A percentile compares a stretch with the other conserved stretches of the same genome.
Conservation (phyloP, 1,140 invertebrate species). For the Drosophila truncata region DNA sequence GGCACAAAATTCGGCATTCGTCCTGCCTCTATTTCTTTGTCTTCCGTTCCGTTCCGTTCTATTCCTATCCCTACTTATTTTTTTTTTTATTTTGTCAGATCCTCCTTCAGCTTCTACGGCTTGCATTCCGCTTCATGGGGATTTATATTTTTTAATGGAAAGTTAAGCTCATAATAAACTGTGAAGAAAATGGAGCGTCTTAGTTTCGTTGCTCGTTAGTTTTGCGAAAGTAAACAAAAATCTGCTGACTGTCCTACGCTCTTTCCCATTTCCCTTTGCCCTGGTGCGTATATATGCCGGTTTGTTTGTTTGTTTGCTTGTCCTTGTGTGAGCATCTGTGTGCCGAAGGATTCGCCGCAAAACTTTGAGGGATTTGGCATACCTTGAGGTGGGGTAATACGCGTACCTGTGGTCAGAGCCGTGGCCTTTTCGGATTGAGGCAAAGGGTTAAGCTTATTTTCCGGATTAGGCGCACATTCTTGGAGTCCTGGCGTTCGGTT, state of each 20-base stretch:
- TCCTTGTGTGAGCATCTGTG: slow-evolving; percentile 14
- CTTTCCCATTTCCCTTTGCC: not conserved
- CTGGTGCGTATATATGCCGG: no score
- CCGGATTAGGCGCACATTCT: slow-evolving; percentile 24
- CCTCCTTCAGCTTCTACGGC: slow-evolving; percentile 27
- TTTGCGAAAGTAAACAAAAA: slow-evolving; percentile 58
- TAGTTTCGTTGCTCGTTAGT: slow-evolving; percentile 65
- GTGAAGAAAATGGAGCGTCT: slow-evolving; percentile 77
- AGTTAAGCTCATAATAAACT: slow-evolving; percentile 83
- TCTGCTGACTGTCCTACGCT: slow-evolving; percentile 43
- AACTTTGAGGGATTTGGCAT: slow-evolving; percentile 47
- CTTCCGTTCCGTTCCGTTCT: slow-evolving; percentile 10
- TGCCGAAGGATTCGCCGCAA: slow-evolving; percentile 37
- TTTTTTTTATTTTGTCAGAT: slow-evolving; percentile 19
- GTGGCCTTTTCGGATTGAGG: slow-evolving; percentile 9
- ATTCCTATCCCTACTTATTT: not conserved
- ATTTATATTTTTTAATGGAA: slow-evolving; percentile 83
- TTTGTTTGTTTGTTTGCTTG: slow-evolving; percentile 9
- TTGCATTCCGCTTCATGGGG: slow-evolving; percentile 64
- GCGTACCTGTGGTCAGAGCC: slow-evolving; percentile 40
- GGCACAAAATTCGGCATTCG: slow-evolving; percentile 71
- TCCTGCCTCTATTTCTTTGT: slow-evolving; percentile 49
- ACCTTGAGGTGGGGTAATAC: slow-evolving; percentile 41
- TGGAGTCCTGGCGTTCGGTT: slow-evolving; percentile 1
- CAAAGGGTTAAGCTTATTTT: slow-evolving; percentile 11